Evolutionary conservation across 2,888 invertebrate species (phyloP).

Genomic region (Pomacea canaliculata): DNA sequence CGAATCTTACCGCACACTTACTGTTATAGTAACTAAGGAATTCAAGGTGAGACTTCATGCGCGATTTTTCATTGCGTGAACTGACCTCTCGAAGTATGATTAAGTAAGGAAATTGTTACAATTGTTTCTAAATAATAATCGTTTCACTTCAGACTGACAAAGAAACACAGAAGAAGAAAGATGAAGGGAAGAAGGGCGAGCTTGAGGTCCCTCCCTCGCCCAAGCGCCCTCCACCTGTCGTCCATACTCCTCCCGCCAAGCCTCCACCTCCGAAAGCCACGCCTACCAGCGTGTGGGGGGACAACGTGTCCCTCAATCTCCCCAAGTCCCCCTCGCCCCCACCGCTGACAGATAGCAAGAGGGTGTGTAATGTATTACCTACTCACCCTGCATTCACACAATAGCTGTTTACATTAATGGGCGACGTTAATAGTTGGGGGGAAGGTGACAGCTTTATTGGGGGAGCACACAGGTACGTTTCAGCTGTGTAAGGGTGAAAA

Average conservation of each 20-base stretch:
- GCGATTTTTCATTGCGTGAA: too few relatives aligned
- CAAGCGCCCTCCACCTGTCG: slow-evolving; percentile 7
- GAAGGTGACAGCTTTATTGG: neutral
- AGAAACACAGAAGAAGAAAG: slow-evolving; percentile 26
- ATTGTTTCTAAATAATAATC: neutral
- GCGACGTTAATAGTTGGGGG: too few relatives aligned
- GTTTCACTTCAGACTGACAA: slow-evolving; percentile 3
- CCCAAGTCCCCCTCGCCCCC: slow-evolving; percentile 49
- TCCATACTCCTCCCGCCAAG: slow-evolving; percentile 12
- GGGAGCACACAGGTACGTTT: neutral
- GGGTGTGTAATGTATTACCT: slow-evolving; percentile 34
- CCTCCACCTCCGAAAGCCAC: slow-evolving; percentile 1
- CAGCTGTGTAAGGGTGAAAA: too few relatives aligned
- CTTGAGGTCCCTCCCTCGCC: slow-evolving; percentile 19
- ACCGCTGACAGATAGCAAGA: slow-evolving; percentile 46
- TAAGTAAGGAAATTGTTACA: too few relatives aligned
- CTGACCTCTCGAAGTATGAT: too few relatives aligned
- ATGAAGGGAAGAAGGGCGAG: slow-evolving; percentile 1
- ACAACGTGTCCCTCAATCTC: slow-evolving; percentile 35
- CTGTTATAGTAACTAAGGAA: too few relatives aligned
- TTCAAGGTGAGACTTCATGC: too few relatives aligned
- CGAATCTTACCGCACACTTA: too few relatives aligned
- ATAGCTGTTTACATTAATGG: too few relatives aligned
- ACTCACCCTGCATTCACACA: too few relatives aligned
- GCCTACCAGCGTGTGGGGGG: slow-evolving; percentile 25